Evolutionary conservation across 2,113 vertebrate species (phyloP), one percentile per base, ranked within the genome.

Genomic region (Larimichthys crocea): DNA sequence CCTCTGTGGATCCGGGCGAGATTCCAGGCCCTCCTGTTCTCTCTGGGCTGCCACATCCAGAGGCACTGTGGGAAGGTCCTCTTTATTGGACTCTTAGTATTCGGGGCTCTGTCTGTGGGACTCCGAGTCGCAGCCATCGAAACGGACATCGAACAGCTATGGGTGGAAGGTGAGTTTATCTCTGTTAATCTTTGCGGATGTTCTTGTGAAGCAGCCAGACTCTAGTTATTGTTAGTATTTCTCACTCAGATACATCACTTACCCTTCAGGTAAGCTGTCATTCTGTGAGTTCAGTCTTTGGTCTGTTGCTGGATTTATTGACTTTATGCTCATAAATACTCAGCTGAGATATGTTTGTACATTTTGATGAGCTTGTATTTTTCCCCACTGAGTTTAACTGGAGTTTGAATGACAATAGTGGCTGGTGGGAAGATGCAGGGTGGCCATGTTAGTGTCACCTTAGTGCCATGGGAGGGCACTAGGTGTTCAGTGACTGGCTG

Each of bases 41-140:
- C 95, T 84, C 92, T 99, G 95, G 98, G 98, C 89, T 99, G 97
- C 88, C 94, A 96, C 93, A 98, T 99, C 95, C 98, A 99, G 96
- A 96, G 93, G 88, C 98, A 99, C 92, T 99, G 98, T 92, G 98
- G 98, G 89, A 99, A 99, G 94, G 97, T 99, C 70, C 97, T 99
- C 83, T 99, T 99, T 94, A 95, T 99, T 75, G 98, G 98, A 91
- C 96, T 99, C 86, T 93, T 99, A 92, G 96, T 97, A 65, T 98
- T 99, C 64, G 97, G 98, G 77, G 97, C 98, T 78, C 94, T 99
- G 90, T 97, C 98, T 20, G 96, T 99, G 88, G 98, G 98, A 73
- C 96, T 99, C 82, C 96, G 98, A 22, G 96, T 98, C 31, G 97
- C 98, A 50, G 93, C 96, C 91, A 96, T 99, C 86, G 98, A 99